Evolutionary conservation across 2,888 invertebrate genomes (phyloP), one percentile per base, ranked within the genome.

Genomic region (Harpalus rufipes): DNA sequence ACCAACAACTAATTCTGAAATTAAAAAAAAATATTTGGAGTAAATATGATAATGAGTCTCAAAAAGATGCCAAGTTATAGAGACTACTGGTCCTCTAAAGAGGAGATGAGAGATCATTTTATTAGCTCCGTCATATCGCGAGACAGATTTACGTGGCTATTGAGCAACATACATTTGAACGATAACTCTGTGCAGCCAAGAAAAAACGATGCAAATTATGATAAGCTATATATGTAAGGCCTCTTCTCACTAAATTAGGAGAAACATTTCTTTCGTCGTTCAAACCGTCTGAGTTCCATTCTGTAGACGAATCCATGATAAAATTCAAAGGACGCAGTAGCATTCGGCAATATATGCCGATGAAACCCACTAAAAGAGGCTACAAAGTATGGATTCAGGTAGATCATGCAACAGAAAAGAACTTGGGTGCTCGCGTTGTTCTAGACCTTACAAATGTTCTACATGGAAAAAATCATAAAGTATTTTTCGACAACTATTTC

Each of bases 371-470:
- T 72, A 86, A 88, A 86, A 81, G 88, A 63, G 87, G 88, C 7
- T 88, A 87, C 78, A 89, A 88, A 85, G 86, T 88, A 16, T 88
- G 88, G 87, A 85, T 87, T 51, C 59, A 87, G 56, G 87, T 44
- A 44, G 44, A 44, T 10, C 8, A 44, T 10, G 44, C 44, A 44
- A 10, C 6, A 44, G 44, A 44, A 10, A 44, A 44, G 10, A 44
- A 44, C 6, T 44, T 44, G 44, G 44, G 8, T 10, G 10, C 44
- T 44, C 7, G 44, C 7, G 44, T 44, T 44, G 44, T 44, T 44
- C 7, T 10, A 10, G 44, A 44, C 10, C 44, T 44, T 10, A 44
- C 44, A 10, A 44, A 44, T 10, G 10, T 7, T 44, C 44, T 44
- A 10, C 1, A 44, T 7, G 44, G 44, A 10, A 44, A 44, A 44